These are phyloP conservation scores for Chloroclysta siterata DNA, from an alignment of 2,888 invertebrate genomes.

Conservation along the genomic window DNA sequence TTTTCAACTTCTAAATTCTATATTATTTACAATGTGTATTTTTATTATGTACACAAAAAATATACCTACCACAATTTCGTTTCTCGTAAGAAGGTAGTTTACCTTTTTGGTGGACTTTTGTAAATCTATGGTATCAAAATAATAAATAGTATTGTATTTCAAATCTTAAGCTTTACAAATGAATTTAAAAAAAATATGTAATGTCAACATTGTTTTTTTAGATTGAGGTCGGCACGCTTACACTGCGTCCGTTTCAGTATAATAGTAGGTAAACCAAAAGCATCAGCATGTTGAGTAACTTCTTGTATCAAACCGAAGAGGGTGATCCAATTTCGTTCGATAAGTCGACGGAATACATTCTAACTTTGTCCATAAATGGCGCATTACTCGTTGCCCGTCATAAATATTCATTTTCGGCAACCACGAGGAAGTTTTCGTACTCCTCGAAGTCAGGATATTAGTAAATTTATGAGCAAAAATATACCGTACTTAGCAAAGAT, in stretches of 20 bases:
- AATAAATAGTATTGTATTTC: too few relatives aligned
- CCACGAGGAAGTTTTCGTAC: conserved; percentile 77
- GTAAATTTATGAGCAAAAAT: conserved; percentile 81
- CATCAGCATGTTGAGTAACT: not conserved
- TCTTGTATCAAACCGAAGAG: conserved; percentile 45
- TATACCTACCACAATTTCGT: too few relatives aligned
- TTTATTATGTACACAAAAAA: too few relatives aligned
- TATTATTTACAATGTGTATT: too few relatives aligned
- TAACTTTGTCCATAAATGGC: conserved; percentile 81
- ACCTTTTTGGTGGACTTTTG: too few relatives aligned
- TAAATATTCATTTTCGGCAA: conserved; percentile 83
- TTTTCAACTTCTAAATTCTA: not conserved
- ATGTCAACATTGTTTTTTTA: too few relatives aligned
- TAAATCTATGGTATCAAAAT: too few relatives aligned
- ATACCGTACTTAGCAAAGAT: conserved; percentile 54
- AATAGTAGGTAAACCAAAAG: not conserved
- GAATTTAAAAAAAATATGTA: too few relatives aligned
- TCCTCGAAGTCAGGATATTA: conserved; percentile 63
- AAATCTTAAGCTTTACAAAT: too few relatives aligned
- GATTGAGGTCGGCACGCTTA: too few relatives aligned
- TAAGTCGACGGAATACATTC: conserved; percentile 74
- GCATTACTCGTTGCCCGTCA: conserved; percentile 77
- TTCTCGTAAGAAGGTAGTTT: too few relatives aligned
- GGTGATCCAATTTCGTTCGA: conserved; percentile 64
- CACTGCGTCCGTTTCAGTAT: too few relatives aligned